Base-by-base conservation (phyloP, 2,113 vertebrate species). In the Arothron firmamentum region DNA sequence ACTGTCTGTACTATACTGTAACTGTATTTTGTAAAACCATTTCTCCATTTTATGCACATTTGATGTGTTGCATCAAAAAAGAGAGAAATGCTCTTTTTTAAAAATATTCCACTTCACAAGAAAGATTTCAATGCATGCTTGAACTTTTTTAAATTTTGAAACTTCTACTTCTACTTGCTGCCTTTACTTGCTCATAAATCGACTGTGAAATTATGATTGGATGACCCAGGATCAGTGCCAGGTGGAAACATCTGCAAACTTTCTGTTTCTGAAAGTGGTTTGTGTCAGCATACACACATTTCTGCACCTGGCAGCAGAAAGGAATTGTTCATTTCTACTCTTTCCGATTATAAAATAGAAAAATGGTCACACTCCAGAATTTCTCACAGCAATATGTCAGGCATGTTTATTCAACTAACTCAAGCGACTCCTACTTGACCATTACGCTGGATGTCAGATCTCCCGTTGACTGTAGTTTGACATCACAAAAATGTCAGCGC, bases 201-300 rank as follows among this genome's bases (percentile, higher is more conserved):
- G 3, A 31, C 28, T 31, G 21, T 2, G 5, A 31, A 31, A 31
- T 31, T 31, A 9, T 31, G 28, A 31, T 31, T 31, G 28, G 28
- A 20, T 23, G 13, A 51, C 19, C 19, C 49, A 12, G 5, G 49
- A 23, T 51, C 23, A 51, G 21, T 14, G 20, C 19, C 49, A 21
- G 49, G 49, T 51, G 49, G 9, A 51, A 51, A 51, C 49, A 23
- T 9, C 13, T n/a, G 59, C 11, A 59, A 55, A 52, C 50, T 59
- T 6, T 3, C 43, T 50, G 50, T 49, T 14, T 63, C 15, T 65
- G 47, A 60, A 67, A 59, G 68, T 52, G 60, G 17, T 71, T 49
- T 67, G 17, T 58, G 65, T 31, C 54, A 17, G 43, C 54, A 63
- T 42, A 19, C 57, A 63, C 52, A 14, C 72, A 65, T 67, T 52